phyloP scores from a whole-genome alignment of 2,113 vertebrate genomes.

The Megaptera novaeangliae region DNA sequence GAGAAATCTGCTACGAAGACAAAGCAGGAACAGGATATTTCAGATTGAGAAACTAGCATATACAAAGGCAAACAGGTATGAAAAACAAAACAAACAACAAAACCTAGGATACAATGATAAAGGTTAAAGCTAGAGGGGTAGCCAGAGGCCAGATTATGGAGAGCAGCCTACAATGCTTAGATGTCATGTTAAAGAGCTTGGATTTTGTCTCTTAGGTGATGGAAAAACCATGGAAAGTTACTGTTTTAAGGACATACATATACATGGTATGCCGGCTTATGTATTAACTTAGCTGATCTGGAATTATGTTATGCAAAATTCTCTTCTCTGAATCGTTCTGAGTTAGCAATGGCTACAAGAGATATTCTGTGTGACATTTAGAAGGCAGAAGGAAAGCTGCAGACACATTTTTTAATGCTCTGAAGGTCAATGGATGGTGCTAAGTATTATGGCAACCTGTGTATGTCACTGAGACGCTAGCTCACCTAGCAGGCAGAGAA shows the following conservation, averaged over 20 bases:
- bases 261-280: not conserved
- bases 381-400: not conserved
- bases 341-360: not conserved
- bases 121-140: not conserved
- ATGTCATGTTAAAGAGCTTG: not conserved
- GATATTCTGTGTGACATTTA: not conserved
- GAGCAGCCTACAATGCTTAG: not conserved
- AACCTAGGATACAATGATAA: not conserved
- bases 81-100: not conserved
- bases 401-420: not conserved
- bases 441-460: not conserved
- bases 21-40: not conserved
- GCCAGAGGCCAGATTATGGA: not conserved
- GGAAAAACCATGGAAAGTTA: not conserved
- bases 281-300: not conserved
- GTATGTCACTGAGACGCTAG: not conserved
- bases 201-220: not conserved
- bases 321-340: not conserved
- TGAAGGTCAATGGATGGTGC: not conserved
- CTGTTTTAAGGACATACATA: not conserved
- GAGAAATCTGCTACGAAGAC: not conserved
- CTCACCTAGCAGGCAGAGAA: not conserved
- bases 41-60: not conserved
- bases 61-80: not conserved
- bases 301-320: not conserved